phyloP scores from a whole-genome alignment of 1,140 invertebrate species.

The Cyclargus thomasi region DNA sequence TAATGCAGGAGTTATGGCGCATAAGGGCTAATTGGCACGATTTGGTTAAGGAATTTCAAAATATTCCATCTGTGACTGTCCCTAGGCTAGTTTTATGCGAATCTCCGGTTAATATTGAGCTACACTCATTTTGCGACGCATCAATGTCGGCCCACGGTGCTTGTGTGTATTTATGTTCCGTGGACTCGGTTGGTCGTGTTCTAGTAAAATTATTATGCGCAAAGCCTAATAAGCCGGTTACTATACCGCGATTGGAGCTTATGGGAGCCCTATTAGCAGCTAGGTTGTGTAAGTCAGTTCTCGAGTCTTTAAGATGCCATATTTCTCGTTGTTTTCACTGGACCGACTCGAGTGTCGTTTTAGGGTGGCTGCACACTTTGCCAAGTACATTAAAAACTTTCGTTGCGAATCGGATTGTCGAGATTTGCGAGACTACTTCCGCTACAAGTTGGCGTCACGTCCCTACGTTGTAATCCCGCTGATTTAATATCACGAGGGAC shows the following conservation, averaged over 20 bases:
- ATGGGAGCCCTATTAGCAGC: conserved; percentile 22
- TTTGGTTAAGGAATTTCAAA: neutral
- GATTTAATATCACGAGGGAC: too few relatives aligned
- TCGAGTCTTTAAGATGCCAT: conserved; percentile 12
- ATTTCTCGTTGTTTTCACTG: conserved; percentile 19
- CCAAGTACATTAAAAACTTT: conserved; percentile 45
- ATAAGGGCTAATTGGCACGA: neutral
- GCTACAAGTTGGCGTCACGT: conserved; percentile 40
- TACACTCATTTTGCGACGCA: conserved; percentile 33
- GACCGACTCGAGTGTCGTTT: conserved; percentile 54
- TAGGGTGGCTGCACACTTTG: conserved; percentile 48
- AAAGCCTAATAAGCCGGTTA: conserved; percentile 19
- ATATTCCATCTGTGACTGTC: neutral
- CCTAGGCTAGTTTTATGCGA: conserved; percentile 25
- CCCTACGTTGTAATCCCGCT: conserved; percentile 3
- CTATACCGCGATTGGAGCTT: conserved; percentile 22
- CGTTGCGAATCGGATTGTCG: conserved; percentile 50
- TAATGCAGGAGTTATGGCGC: too few relatives aligned
- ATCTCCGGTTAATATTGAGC: conserved; percentile 22
- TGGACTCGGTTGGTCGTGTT: neutral
- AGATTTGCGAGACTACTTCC: conserved; percentile 39
- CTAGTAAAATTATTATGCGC: conserved; percentile 22
- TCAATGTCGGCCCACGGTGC: conserved; percentile 23
- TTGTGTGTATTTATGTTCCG: conserved; percentile 21
- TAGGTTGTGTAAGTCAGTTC: conserved; percentile 15